Evolutionary conservation across 2,888 invertebrate genomes (phyloP), one percentile per base, ranked within the genome.

Genomic region (Atrina japonica): DNA sequence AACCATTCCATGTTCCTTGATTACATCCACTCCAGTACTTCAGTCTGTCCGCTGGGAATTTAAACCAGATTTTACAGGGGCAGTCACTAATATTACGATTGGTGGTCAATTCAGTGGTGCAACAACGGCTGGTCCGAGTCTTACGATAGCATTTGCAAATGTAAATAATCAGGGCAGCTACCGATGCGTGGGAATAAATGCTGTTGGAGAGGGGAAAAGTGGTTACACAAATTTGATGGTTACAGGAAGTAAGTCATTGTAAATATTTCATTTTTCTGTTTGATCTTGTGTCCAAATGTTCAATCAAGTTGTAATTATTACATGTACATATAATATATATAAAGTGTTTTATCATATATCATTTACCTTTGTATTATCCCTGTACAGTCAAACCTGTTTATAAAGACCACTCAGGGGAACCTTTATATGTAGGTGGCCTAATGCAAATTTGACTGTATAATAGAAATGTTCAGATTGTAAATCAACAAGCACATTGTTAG

Each of bases 161-260:
- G 23, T 25, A 23, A 41, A 29, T 9, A 66, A 71, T 30, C 45
- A 30, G 9, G 70, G 70, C 25, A 61, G 49, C 6, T 71, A 71
- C 23, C 41, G 47, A 6, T 71, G 70, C 30, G 55, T 25, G 14
- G 70, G 66, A 16, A 47, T 53, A 7, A 71, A 66, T 23, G 47
- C 66, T 18, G 66, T 66, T 6, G 70, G 66, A 29, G 49, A 59
- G n/a, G 61, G 58, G 7, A 45, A 52, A 6, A 66, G 66, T 56
- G 55, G 29, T 25, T 21, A 40, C n/a, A 47, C 27, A 9, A 30
- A 45, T 9, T 35, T 66, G 2, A 30, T 47, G 1, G 56, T 66
- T n/a, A 56, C 65, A 30, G 65, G 65, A 23, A 35, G 65, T 66
- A 66, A 29, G 53, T 16, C 5, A 16, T 3, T 16, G 35, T 7